Evolutionary conservation across 2,888 invertebrate genomes (phyloP).

Genomic region (Aproaerema taeniolella): DNA sequence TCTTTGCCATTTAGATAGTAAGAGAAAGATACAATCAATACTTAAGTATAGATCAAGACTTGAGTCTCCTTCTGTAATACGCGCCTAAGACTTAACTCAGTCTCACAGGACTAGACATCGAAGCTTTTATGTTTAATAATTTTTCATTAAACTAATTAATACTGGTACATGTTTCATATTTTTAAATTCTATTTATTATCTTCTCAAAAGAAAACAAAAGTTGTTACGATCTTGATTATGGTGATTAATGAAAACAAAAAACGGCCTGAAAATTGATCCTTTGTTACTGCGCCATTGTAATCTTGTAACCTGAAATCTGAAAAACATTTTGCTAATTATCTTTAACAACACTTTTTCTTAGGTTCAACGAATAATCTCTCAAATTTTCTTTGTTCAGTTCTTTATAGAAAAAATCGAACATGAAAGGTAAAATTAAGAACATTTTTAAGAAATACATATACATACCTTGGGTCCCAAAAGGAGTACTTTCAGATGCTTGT

Average conservation of each 20-base stretch:
- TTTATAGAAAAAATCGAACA: too few relatives aligned
- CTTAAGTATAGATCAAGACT: too few relatives aligned
- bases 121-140: too few relatives aligned
- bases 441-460: too few relatives aligned
- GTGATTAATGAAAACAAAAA: conserved; percentile 48
- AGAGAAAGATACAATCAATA: too few relatives aligned
- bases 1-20: too few relatives aligned
- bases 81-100: too few relatives aligned
- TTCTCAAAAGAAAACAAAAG: conserved; percentile 28
- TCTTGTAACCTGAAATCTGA: conserved; percentile 75
- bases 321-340: conserved; percentile 46
- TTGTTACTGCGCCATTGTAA: conserved; percentile 52
- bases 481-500: conserved; percentile 61
- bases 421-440: too few relatives aligned
- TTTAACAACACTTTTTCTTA: too few relatives aligned
- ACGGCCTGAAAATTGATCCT: conserved; percentile 35
- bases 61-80: too few relatives aligned
- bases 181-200: neutral
- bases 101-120: conserved; percentile 15
- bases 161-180: neutral
- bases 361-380: too few relatives aligned
- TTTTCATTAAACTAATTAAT: neutral
- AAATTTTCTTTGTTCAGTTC: too few relatives aligned
- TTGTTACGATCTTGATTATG: conserved; percentile 35
- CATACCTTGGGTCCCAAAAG: conserved; percentile 66